These are phyloP conservation scores for Beroe forskalii DNA, from an alignment of 37 sponge, comb jelly and placozoan species.

Conservation along the genomic window DNA sequence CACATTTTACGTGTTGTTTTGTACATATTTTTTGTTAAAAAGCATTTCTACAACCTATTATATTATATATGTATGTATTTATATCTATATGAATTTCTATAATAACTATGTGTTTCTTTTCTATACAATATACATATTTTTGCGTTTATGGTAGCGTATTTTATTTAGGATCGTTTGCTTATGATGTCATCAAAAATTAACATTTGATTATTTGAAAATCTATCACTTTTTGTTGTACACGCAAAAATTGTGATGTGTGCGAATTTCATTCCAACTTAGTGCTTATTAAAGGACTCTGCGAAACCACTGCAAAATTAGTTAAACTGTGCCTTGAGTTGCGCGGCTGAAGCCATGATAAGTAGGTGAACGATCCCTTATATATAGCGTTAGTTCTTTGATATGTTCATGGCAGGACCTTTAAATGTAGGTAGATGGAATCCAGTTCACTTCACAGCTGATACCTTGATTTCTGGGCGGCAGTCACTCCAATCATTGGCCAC, in stretches of 20 bases:
- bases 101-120: background rate
- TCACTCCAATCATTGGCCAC: too few relatives aligned
- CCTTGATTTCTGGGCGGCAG: too few relatives aligned
- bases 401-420: background rate
- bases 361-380: background rate
- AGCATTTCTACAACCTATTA: constrained; percentile 18
- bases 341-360: too few relatives aligned
- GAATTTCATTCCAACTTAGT: too few relatives aligned
- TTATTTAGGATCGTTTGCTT: background rate
- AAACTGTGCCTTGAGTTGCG: too few relatives aligned
- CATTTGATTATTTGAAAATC: background rate
- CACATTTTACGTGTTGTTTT: constrained; percentile 62
- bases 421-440: too few relatives aligned
- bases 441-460: too few relatives aligned
- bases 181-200: too few relatives aligned
- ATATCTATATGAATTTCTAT: background rate
- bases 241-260: too few relatives aligned
- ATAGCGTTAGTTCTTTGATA: background rate
- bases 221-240: too few relatives aligned
- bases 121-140: background rate
- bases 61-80: background rate
- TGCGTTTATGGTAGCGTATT: background rate
- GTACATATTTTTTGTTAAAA: constrained; percentile 64
- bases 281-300: too few relatives aligned
- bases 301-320: too few relatives aligned